Evolutionary conservation across 2,113 vertebrate species (phyloP).

Genomic region (Austrofundulus limnaeus): DNA sequence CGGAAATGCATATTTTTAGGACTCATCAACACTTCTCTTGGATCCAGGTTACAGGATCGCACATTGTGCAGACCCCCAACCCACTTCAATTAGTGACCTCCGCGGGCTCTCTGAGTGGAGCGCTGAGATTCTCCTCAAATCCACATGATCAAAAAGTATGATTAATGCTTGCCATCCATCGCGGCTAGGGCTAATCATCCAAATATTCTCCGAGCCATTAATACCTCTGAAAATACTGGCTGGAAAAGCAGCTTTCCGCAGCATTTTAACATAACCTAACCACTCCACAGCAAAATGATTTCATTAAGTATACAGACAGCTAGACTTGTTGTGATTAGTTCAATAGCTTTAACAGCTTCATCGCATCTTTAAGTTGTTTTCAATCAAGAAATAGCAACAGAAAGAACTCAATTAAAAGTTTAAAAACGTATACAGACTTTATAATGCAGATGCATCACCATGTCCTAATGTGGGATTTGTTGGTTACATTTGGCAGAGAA

Average conservation of each 20-base stretch:
- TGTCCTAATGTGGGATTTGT: conserved; percentile 17
- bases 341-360: conserved; percentile 37
- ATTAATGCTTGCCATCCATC: conserved; percentile 63
- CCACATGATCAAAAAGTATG: conserved; percentile 52
- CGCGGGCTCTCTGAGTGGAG: conserved; percentile 22
- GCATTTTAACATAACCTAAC: conserved; percentile 36
- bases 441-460: conserved; percentile 11
- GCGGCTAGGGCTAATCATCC: conserved; percentile 52
- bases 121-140: conserved; percentile 43
- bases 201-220: conserved; percentile 56
- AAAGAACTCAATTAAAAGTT: neutral
- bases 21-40: conserved; percentile 53
- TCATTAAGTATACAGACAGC: conserved; percentile 47
- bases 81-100: conserved; percentile 66
- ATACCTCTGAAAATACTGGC: conserved; percentile 48
- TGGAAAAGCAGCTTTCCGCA: conserved; percentile 44
- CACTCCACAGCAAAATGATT: conserved; percentile 27
- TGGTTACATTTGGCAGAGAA: conserved; percentile 12
- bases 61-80: conserved; percentile 40
- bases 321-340: conserved; percentile 40
- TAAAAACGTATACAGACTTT: conserved; percentile 14
- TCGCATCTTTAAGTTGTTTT: conserved; percentile 35
- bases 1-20: conserved; percentile 26
- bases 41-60: conserved; percentile 48
- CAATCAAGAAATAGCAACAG: conserved; percentile 8